A percentile compares a stretch with the other conserved stretches of the same genome.
Evolutionary conservation across 2,797 vertebrate genomes (phyloP).

Genomic region (Helostoma temminkii): DNA sequence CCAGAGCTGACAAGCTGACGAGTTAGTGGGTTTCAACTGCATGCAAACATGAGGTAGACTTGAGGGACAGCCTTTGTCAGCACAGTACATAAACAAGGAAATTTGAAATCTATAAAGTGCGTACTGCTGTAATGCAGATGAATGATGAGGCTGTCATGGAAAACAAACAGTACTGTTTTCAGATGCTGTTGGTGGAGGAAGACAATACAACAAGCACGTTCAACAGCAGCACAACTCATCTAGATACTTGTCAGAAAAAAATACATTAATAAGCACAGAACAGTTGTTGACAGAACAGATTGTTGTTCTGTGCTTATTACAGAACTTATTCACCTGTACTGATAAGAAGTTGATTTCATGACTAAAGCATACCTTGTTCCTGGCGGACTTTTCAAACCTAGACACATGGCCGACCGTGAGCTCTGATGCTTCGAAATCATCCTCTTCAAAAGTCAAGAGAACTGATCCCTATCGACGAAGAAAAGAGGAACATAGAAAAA

Average conservation of each 20-base stretch:
- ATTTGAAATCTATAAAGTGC: constrained; percentile 18
- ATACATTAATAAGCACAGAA: not conserved
- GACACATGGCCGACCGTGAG: constrained; percentile 86
- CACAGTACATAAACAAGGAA: constrained; percentile 34
- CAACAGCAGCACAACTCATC: constrained; percentile 8
- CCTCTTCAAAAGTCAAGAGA: constrained; percentile 88
- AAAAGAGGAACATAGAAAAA: constrained; percentile 11
- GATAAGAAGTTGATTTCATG: not conserved
- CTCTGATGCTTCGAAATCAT: constrained; percentile 84
- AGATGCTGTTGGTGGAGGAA: constrained; percentile 2
- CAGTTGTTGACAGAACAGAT: not conserved
- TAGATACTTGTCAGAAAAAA: not conserved
- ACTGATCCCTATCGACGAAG: constrained; percentile 81
- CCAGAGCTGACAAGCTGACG: constrained; percentile 8
- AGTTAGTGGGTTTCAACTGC: constrained; percentile 21
- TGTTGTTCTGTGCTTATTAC: not conserved
- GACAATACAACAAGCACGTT: not conserved
- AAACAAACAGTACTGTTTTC: not conserved
- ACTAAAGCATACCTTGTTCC: constrained; percentile 86
- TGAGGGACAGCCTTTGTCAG: constrained; percentile 5
- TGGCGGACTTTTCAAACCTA: constrained; percentile 83
- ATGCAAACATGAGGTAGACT: constrained; percentile 4
- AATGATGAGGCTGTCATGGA: constrained; percentile 12
- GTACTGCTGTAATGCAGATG: constrained; percentile 17
- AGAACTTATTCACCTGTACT: not conserved